A percentile compares a stretch with the other conserved stretches of the same genome.
Evolutionary conservation across 2,888 invertebrate genomes (phyloP).

Genomic region (Entomobrya proxima): DNA sequence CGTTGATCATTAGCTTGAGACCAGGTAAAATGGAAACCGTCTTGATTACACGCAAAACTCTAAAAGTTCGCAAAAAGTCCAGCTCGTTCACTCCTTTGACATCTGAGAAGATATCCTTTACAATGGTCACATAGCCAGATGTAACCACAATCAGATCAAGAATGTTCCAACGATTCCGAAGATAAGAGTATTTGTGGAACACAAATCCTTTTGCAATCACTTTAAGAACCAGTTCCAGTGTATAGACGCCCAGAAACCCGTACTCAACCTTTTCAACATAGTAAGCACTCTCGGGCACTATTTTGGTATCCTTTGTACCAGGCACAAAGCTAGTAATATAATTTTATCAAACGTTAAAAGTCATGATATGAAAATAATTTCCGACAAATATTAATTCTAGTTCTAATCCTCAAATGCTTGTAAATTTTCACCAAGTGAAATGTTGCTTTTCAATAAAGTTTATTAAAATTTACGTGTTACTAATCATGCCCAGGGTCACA

Average conservation of each 20-base stretch:
- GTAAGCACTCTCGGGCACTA: background rate
- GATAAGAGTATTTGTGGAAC: slow-evolving; percentile 94
- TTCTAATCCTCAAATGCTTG: too few species aligned
- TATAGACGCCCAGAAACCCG: slow-evolving; percentile 96
- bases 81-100: slow-evolving; percentile 81
- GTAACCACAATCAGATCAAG: slow-evolving; percentile 97
- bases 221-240: slow-evolving; percentile 56
- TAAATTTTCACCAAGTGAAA: too few species aligned
- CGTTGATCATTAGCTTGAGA: slow-evolving; percentile 97
- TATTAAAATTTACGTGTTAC: too few species aligned
- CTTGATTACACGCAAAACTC: slow-evolving; percentile 94
- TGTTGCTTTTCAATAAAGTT: too few species aligned
- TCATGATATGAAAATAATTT: too few species aligned
- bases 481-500: slow-evolving; percentile 87
- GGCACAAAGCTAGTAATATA: too few species aligned
- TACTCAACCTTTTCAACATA: slow-evolving; percentile 62
- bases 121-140: slow-evolving; percentile 81
- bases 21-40: slow-evolving; percentile 98
- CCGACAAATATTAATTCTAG: too few species aligned
- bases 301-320: background rate
- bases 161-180: slow-evolving; percentile 97
- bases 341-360: too few species aligned
- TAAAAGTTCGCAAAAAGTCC: slow-evolving; percentile 93
- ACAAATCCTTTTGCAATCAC: slow-evolving; percentile 93
- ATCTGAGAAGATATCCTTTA: background rate